These are phyloP conservation scores for Netelia virgata DNA, from an alignment of 2,888 invertebrate species.

Conservation along the genomic window DNA sequence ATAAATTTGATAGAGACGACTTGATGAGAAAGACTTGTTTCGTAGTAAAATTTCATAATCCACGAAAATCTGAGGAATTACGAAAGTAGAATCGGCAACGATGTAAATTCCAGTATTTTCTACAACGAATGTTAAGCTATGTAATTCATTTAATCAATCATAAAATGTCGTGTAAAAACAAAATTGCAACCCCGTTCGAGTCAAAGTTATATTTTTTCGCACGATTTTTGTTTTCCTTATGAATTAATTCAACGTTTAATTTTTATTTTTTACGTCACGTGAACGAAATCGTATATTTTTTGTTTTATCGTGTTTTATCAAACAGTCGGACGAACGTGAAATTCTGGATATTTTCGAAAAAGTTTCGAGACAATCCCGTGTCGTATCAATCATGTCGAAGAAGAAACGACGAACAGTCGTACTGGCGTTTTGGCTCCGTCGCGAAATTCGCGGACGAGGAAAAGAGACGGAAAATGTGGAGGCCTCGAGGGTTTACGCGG, in stretches of 20 bases:
- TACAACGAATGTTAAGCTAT: too few species aligned
- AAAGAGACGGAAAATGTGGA: slow-evolving; percentile 28
- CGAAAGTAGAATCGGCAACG: too few species aligned
- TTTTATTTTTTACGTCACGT: not conserved
- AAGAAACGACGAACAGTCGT: slow-evolving; percentile 45
- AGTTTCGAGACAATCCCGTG: slow-evolving; percentile 33
- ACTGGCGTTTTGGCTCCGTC: slow-evolving; percentile 43
- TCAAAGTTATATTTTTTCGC: too few species aligned
- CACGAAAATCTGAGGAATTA: not conserved
- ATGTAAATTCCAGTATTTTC: too few species aligned
- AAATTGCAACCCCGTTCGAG: not conserved
- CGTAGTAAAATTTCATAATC: slow-evolving; percentile 24
- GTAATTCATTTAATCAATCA: too few species aligned
- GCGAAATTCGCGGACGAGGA: slow-evolving; percentile 20
- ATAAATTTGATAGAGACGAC: slow-evolving; percentile 39
- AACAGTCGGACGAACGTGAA: slow-evolving; percentile 26
- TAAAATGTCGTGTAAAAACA: not conserved
- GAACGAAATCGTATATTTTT: not conserved
- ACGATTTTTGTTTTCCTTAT: not conserved
- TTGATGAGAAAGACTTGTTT: slow-evolving; percentile 52
- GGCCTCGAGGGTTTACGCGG: slow-evolving; percentile 51
- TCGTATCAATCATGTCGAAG: slow-evolving; percentile 55
- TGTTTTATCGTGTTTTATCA: slow-evolving; percentile 22
- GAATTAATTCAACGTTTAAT: not conserved
- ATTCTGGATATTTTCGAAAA: slow-evolving; percentile 31